Evolutionary conservation across 2,888 invertebrate species (phyloP), one percentile per base, ranked within the genome.

Genomic region (Cryptosula pallasiana): DNA sequence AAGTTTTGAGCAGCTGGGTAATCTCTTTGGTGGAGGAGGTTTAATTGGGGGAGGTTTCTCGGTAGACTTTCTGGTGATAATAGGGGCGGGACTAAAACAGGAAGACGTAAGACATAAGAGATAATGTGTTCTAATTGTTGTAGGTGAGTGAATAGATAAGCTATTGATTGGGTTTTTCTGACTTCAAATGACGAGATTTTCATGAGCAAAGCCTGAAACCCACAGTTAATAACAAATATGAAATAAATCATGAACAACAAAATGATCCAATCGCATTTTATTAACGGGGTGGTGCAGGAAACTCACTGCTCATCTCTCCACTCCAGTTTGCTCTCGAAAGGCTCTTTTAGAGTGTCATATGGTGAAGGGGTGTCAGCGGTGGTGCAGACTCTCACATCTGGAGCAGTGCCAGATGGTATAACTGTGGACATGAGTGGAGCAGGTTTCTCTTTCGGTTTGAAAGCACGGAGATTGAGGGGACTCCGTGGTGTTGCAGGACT

Each of bases 281-380:
- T n/a, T n/a, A n/a, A n/a, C n/a, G n/a, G n/a, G n/a, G n/a, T n/a
- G n/a, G n/a, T n/a, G n/a, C n/a, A n/a, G n/a, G n/a, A 45, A 2
- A 63, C 63, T 63, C 9, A 63, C 63, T 63, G 2, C 32, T 63
- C 63, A 27, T 63, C 63, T 63, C 32, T 63, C 63, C 63, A 63
- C 32, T 32, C 63, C 5, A 63, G 27, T 63, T 63, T 20, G n/a
- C 63, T 63, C 27, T 63, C 63, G 32, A 63, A 63, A 29, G 63
- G 63, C 32, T 63, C 63, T n/a, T 63, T 63, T 2, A 63, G 32
- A 9, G 13, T 32, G 27, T 63, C 63, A 32, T 63, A 63, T 32
- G 32, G 27, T 63, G 27, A 13, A 63, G 63, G 3, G 5, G n/a
- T n/a, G n/a, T n/a, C n/a, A n/a, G n/a, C n/a, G n/a, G 45, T 20